Percentiles rank a stretch among this genome's conserved stretches.
phyloP scores from a whole-genome alignment of 2,888 invertebrate species.

The Galeopsomyia nigrocyanea region DNA sequence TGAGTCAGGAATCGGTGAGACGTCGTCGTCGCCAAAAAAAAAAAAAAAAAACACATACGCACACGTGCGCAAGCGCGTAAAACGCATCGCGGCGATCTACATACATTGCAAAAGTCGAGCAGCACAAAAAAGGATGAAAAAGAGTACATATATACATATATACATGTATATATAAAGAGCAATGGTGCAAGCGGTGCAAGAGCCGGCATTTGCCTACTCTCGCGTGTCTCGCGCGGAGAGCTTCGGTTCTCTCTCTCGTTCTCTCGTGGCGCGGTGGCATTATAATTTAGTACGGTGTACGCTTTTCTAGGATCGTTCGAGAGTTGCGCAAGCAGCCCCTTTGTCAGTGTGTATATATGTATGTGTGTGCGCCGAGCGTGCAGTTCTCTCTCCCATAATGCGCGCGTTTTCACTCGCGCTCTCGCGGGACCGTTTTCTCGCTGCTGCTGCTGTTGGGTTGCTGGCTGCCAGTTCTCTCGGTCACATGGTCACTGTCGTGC shows the following conservation, averaged over 20 bases:
- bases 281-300: constrained; percentile 38
- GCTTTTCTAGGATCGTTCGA: constrained; percentile 41
- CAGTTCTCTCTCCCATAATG: constrained; percentile 22
- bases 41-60: not conserved
- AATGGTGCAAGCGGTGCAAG: not conserved
- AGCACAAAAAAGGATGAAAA: not conserved
- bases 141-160: no score
- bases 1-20: no score
- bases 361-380: constrained; percentile 5
- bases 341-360: not conserved
- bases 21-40: not conserved
- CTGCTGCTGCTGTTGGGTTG: no score
- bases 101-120: not conserved
- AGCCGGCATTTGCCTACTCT: not conserved
- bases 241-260: no score
- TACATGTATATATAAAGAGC: not conserved
- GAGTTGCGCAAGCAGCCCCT: constrained; percentile 34
- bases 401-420: constrained; percentile 38
- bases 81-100: no score
- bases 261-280: constrained; percentile 20
- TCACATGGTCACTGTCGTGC: constrained; percentile 33
- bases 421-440: constrained; percentile 28
- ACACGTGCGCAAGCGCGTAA: constrained; percentile 4
- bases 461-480: constrained; percentile 23
- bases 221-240: not conserved